Percentiles rank a stretch among this genome's conserved stretches.
These are phyloP conservation scores for Eristalis tenax DNA, from an alignment of 2,888 invertebrate species.

Conservation along the genomic window DNA sequence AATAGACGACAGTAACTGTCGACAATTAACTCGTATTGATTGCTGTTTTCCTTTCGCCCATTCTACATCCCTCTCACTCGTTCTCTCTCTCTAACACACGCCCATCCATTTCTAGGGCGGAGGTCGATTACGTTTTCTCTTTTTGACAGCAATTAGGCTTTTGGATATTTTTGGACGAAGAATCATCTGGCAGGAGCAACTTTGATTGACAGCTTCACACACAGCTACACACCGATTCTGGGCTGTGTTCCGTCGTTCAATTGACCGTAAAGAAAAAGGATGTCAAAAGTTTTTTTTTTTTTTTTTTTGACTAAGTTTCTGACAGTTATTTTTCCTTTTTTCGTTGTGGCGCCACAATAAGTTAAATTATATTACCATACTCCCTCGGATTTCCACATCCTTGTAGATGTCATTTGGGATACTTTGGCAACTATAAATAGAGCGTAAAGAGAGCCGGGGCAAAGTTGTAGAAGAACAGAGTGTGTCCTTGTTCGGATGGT, in stretches of 20 bases:
- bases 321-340: not conserved
- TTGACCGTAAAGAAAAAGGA: conserved; percentile 21
- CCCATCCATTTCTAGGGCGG: not conserved
- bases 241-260: not conserved
- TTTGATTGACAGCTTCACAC: conserved; percentile 3
- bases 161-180: not conserved
- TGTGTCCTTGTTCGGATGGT: not conserved
- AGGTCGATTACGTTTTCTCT: not conserved
- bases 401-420: not conserved
- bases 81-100: not conserved
- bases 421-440: not conserved
- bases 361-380: conserved; percentile 1
- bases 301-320: conserved; percentile 15
- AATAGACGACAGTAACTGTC: not conserved
- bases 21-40: not conserved
- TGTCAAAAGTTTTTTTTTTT: conserved; percentile 29
- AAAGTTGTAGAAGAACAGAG: not conserved
- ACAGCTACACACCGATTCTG: not conserved
- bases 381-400: not conserved
- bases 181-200: not conserved
- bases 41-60: not conserved
- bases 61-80: too few species aligned
- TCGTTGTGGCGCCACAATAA: not conserved
- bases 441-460: not conserved
- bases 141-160: not conserved